These are phyloP conservation scores for Brachylomia viminalis DNA, from an alignment of 2,888 invertebrate species.

Conservation along the genomic window DNA sequence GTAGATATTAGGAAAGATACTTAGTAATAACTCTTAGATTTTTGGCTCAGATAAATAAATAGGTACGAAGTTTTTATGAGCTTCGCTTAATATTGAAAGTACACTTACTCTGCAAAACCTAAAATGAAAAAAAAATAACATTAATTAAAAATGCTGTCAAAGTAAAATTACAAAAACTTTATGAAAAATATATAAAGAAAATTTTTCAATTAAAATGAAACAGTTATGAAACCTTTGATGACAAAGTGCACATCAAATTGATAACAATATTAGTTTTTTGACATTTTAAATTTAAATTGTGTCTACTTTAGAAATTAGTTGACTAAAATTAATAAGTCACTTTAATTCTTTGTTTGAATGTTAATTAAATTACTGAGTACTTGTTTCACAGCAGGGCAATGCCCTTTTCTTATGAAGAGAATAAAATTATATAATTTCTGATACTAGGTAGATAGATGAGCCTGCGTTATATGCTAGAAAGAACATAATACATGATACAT, in stretches of 20 bases:
- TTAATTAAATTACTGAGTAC: conserved; percentile 2
- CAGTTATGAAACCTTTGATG: conserved; percentile 19
- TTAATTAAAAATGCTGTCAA: conserved; percentile 2
- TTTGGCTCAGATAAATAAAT: not conserved
- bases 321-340: not conserved
- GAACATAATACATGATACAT: not conserved
- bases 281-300: not conserved
- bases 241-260: conserved; percentile 26
- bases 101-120: not conserved
- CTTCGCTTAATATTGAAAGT: not conserved
- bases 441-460: not conserved
- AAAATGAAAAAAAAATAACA: not conserved
- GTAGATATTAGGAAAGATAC: no score
- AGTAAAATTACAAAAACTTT: conserved; percentile 5
- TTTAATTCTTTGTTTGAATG: conserved; percentile 7
- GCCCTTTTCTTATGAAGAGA: not conserved
- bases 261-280: conserved; percentile 21
- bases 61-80: not conserved
- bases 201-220: conserved; percentile 28
- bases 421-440: no score
- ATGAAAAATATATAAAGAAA: conserved; percentile 10
- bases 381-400: not conserved
- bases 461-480: not conserved
- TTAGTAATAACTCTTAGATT: no score
- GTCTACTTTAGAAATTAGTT: conserved; percentile 8